Percentiles rank a stretch among this genome's conserved stretches.
Conservation (phyloP, 2,888 invertebrate genomes). For the Hydrotaea cyrtoneurina region DNA sequence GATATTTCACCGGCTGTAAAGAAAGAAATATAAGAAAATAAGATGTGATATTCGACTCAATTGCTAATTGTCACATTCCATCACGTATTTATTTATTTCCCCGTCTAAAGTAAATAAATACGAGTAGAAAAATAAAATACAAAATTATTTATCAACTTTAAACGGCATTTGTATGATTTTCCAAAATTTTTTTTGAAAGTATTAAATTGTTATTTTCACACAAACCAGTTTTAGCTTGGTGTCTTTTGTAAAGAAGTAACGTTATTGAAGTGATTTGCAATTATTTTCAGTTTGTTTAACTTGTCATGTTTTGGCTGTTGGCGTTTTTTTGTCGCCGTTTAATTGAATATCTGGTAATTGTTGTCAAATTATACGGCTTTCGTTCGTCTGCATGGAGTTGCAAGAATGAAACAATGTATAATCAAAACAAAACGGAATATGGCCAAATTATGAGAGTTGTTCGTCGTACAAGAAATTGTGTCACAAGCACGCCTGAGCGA, state of each 20-base stretch:
- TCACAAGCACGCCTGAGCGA: background rate
- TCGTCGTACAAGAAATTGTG: background rate
- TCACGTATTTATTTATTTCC: slow-evolving; percentile 32
- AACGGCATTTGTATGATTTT: background rate
- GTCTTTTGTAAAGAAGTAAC: background rate
- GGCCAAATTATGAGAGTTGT: slow-evolving; percentile 14
- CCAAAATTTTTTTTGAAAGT: slow-evolving; percentile 13
- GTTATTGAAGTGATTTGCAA: slow-evolving; percentile 15
- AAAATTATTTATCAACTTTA: background rate
- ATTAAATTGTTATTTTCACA: background rate
- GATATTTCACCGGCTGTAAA: slow-evolving; percentile 84
- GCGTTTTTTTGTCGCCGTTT: background rate
- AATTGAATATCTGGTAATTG: slow-evolving; percentile 18
- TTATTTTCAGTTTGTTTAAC: slow-evolving; percentile 14
- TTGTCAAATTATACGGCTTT: slow-evolving; percentile 9
- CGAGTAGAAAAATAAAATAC: too few species aligned
- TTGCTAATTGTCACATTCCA: slow-evolving; percentile 29
- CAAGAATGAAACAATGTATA: background rate
- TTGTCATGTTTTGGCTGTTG: background rate
- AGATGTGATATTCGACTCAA: background rate
- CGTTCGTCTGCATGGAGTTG: background rate
- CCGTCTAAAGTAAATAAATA: background rate
- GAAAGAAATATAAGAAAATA: slow-evolving; percentile 34
- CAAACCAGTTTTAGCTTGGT: background rate
- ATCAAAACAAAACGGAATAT: slow-evolving; percentile 11